Conservation (phyloP, 92 coral and sea anemone genomes). For the Epizoanthus rinbou region DNA sequence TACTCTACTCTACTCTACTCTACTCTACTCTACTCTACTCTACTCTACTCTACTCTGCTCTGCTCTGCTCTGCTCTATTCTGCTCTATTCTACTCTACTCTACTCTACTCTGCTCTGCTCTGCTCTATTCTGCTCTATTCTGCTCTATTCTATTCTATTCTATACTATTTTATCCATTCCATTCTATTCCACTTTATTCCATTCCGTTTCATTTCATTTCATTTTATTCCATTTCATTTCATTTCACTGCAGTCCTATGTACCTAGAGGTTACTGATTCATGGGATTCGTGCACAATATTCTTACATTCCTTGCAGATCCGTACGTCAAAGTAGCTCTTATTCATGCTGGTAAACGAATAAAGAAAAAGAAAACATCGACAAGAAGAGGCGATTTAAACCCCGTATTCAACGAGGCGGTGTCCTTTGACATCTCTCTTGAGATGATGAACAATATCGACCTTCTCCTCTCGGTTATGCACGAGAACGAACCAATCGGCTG, state of each 20-base stretch:
- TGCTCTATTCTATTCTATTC: background rate
- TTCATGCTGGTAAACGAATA: slow-evolving; percentile 80
- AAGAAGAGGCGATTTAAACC: slow-evolving; percentile 80
- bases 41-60: background rate
- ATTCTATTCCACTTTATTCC: background rate
- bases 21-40: background rate
- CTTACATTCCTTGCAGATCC: slow-evolving; percentile 61
- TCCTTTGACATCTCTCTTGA: slow-evolving; percentile 85
- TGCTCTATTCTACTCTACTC: background rate
- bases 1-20: background rate
- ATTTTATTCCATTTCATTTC: too few species aligned
- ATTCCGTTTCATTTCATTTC: too few species aligned
- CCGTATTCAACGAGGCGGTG: slow-evolving; percentile 91
- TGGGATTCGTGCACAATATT: background rate
- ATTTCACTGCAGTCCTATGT: background rate
- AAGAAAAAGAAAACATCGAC: slow-evolving; percentile 89
- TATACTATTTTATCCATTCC: background rate
- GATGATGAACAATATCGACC: slow-evolving; percentile 69
- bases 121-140: background rate
- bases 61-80: background rate
- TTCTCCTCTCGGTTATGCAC: slow-evolving; percentile 91
- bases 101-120: background rate
- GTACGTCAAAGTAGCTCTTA: slow-evolving; percentile 78
- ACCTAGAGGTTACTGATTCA: background rate
- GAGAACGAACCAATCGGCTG: slow-evolving; percentile 88